Conservation (phyloP, 2,888 invertebrate genomes). For the Pyrgus malvae region DNA sequence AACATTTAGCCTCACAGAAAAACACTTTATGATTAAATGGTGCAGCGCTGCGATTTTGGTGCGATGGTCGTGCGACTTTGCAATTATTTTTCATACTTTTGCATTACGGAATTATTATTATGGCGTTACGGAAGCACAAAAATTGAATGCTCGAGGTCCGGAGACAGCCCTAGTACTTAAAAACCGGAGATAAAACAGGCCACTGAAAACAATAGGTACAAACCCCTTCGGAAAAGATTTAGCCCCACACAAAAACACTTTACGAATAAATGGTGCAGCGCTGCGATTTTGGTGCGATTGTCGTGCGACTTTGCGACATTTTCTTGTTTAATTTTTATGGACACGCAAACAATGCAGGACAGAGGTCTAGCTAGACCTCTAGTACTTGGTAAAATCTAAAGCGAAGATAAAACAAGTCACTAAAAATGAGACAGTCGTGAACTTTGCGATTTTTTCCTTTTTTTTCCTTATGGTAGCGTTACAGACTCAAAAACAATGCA, state of each 20-base stretch:
- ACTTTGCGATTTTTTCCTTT: no score
- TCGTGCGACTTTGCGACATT: neutral
- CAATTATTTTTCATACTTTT: neutral
- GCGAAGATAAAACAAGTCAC: conserved; percentile 58
- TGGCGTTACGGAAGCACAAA: no score
- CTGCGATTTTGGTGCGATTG: conserved; percentile 36
- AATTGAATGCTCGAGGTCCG: no score
- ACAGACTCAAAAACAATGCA: no score
- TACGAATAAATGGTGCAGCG: conserved; percentile 39
- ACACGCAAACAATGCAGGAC: no score
- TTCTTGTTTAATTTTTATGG: no score
- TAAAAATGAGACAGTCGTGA: no score
- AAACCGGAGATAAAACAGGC: conserved; percentile 59
- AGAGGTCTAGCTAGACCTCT: no score
- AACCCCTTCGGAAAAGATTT: conserved; percentile 51
- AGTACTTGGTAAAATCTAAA: conserved; percentile 59
- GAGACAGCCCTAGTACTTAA: no score
- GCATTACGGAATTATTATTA: no score
- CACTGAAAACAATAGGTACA: conserved; percentile 75
- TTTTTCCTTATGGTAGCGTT: no score
- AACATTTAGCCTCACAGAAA: conserved; percentile 52
- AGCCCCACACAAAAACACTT: conserved; percentile 56
- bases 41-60: conserved; percentile 43
- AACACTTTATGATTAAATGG: conserved; percentile 43
- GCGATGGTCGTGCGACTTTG: conserved; percentile 19